phyloP scores from a whole-genome alignment of 2,113 vertebrate genomes.

The Baryphthengus martii region DNA sequence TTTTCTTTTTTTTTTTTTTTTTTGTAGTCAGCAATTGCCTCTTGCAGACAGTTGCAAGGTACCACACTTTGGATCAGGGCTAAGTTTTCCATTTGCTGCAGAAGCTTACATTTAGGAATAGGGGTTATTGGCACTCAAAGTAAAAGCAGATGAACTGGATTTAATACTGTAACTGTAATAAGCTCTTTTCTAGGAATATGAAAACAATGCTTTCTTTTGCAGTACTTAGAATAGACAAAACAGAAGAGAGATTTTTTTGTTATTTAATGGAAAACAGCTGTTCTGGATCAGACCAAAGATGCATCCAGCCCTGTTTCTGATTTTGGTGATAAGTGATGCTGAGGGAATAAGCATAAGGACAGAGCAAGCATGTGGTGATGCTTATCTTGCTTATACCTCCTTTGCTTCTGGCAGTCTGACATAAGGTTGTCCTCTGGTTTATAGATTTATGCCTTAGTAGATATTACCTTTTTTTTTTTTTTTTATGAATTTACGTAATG shows the following conservation, averaged over 20 bases:
- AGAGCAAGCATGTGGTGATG: background rate
- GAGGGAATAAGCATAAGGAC: background rate
- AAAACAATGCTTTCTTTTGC: conserved; percentile 44
- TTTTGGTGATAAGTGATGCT: conserved; percentile 25
- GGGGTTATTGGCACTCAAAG: background rate
- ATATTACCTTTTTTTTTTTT: background rate
- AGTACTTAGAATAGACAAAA: conserved; percentile 34
- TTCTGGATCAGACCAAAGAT: conserved; percentile 18
- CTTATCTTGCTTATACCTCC: background rate
- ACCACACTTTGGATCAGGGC: background rate
- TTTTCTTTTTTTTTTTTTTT: background rate
- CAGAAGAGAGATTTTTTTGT: conserved; percentile 30
- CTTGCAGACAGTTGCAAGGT: background rate
- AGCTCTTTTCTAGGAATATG: conserved; percentile 28
- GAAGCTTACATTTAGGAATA: background rate
- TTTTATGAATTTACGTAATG: background rate
- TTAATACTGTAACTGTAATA: conserved; percentile 45
- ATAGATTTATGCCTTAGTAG: background rate
- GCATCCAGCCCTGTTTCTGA: conserved; percentile 18
- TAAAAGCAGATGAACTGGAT: conserved; percentile 55
- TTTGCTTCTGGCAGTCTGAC: conserved; percentile 4
- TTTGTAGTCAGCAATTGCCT: background rate
- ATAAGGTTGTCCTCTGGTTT: background rate
- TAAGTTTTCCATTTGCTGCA: background rate
- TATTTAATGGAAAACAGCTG: conserved; percentile 46